Percentiles rank a stretch among this genome's conserved stretches.
Conservation (phyloP, 2,888 invertebrate genomes). For the Orthonychiurus folsomi region DNA sequence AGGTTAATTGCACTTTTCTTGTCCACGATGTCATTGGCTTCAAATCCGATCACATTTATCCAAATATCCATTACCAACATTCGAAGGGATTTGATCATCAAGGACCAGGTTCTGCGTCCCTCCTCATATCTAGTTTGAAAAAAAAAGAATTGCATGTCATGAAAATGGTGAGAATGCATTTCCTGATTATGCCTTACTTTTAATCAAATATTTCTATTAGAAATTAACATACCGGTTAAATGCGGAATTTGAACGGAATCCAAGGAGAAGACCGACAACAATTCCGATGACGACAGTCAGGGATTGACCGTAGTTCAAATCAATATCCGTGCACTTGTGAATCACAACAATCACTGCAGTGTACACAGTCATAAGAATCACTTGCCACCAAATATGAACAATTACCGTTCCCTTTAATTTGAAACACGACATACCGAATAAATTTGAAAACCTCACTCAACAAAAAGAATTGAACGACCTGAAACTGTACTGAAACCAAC, state of each 20-base stretch:
- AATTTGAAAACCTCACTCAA: too few relatives aligned
- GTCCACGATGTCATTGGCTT: slow-evolving; percentile 3
- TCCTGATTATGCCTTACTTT: too few relatives aligned
- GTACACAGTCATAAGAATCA: slow-evolving; percentile 1
- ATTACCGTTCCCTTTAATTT: too few relatives aligned
- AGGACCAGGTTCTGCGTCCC: neutral
- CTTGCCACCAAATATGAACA: slow-evolving; percentile 9
- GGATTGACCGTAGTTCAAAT: neutral
- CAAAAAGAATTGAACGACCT: too few relatives aligned
- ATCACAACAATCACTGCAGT: neutral
- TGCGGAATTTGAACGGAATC: neutral
- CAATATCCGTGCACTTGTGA: neutral
- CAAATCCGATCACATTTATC: neutral
- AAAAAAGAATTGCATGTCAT: neutral
- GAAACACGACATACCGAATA: too few relatives aligned
- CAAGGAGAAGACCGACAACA: slow-evolving; percentile 6
- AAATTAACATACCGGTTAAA: too few relatives aligned
- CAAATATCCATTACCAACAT: neutral
- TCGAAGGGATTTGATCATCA: neutral
- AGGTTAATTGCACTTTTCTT: slow-evolving; percentile 5
- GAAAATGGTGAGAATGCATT: too few relatives aligned
- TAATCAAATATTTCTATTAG: too few relatives aligned
- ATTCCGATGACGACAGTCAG: slow-evolving; percentile 6
- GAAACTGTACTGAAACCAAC: too few relatives aligned
- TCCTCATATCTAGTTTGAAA: neutral